phyloP scores from a whole-genome alignment of 2,888 invertebrate genomes.

The Gortyna flavago region DNA sequence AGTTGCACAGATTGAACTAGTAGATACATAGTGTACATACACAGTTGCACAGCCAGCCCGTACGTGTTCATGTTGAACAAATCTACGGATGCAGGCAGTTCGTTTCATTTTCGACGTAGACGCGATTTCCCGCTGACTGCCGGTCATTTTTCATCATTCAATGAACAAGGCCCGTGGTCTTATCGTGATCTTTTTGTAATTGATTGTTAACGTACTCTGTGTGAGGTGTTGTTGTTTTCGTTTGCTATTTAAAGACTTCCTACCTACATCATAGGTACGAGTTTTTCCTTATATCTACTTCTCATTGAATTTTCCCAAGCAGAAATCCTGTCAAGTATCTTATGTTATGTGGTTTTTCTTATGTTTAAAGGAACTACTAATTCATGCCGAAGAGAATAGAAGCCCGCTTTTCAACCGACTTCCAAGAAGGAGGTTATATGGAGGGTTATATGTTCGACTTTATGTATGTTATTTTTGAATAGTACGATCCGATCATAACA shows the following conservation, averaged over 20 bases:
- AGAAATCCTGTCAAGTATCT: neutral
- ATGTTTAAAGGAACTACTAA: neutral
- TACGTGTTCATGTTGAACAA: conserved; percentile 61
- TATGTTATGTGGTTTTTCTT: neutral
- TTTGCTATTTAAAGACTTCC: neutral
- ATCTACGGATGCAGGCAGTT: conserved; percentile 58
- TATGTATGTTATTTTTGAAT: no score
- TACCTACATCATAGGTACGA: neutral
- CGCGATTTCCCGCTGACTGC: conserved; percentile 43
- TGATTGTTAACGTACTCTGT: conserved; percentile 13
- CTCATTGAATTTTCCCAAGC: neutral
- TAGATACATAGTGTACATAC: conserved; percentile 20
- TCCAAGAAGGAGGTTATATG: no score
- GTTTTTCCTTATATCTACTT: neutral
- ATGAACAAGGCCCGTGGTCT: conserved; percentile 31
- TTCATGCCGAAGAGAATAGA: neutral
- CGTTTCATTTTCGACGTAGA: conserved; percentile 57
- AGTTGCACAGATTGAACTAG: conserved; percentile 44
- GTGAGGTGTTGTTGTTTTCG: conserved; percentile 11
- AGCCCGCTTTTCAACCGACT: neutral
- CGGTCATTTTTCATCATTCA: conserved; percentile 57
- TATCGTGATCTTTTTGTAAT: conserved; percentile 38
- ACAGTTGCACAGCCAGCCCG: conserved; percentile 32
- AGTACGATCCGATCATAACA: neutral
- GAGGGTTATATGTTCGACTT: no score